Evolutionary conservation across 1,140 invertebrate genomes (phyloP), one percentile per base, ranked within the genome.

Genomic region (Drosophila busckii): DNA sequence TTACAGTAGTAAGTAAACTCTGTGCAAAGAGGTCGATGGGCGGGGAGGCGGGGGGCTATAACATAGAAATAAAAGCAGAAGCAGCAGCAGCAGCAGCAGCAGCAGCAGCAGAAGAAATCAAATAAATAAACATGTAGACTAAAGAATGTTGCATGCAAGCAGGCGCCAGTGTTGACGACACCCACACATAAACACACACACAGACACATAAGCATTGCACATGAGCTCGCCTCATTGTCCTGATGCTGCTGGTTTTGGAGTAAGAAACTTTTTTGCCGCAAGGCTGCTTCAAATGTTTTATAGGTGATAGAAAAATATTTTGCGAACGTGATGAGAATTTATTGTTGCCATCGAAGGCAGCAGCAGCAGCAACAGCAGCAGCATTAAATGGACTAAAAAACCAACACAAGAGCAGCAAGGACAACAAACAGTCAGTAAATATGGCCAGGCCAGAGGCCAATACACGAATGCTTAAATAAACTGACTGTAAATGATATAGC

Each of bases 301-400:
- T 78, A 78, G 71, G 71, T 78, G 71, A 78, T 78, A 71, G 73
- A 82, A 78, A 80, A 78, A 78, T 78, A 78, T 78, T 78, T 82
- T 80, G 62, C 62, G 76, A 80, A 80, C 71, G 71, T 78, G 71
- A 78, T 78, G 71, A 63, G 73, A 78, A 78, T 78, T 78, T 78
- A 78, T 78, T 48, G 62, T 50, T 80, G 73, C 55, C 54, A 59
- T 63, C 45, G 67, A 56, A 50, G n/a, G n/a, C n/a, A n/a, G n/a
- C n/a, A n/a, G n/a, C n/a, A n/a, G n/a, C n/a, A n/a, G n/a, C n/a
- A n/a, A n/a, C n/a, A n/a, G n/a, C n/a, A n/a, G 35, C 67, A 50
- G 44, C 70, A 60, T 59, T 60, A 59, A 80, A 76, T 56, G 45
- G 66, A 66, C 65, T 70, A 41, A 53, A 53, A 35, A 60, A 68